Evolutionary conservation across 2,797 vertebrate genomes (phyloP).

Genomic region (Dermochelys coriacea): DNA sequence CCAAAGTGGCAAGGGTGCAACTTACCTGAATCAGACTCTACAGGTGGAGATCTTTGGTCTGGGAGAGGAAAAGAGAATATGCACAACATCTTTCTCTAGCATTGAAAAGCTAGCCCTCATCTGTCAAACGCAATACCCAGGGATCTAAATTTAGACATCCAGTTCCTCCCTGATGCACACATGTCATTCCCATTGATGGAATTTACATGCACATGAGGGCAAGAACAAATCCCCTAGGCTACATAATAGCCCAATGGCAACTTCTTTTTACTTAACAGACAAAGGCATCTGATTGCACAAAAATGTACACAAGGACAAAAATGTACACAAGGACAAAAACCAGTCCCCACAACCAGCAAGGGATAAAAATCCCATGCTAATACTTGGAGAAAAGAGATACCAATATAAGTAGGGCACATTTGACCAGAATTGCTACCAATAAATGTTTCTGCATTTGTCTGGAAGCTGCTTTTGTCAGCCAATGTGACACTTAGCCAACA

Average conservation of each 20-base stretch:
- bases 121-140: background rate
- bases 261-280: background rate
- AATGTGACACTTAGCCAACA: too few relatives aligned
- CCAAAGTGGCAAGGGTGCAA: background rate
- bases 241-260: background rate
- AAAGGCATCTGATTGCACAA: background rate
- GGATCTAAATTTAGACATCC: background rate
- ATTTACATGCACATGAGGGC: background rate
- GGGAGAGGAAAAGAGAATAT: background rate
- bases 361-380: background rate
- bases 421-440: background rate
- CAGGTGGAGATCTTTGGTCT: background rate
- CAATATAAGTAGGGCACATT: background rate
- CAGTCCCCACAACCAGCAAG: background rate
- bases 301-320: background rate
- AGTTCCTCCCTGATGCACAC: background rate
- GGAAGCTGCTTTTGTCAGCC: background rate
- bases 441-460: background rate
- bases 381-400: background rate
- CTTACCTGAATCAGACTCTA: background rate
- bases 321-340: background rate
- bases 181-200: fast-evolving
- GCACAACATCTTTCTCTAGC: background rate
- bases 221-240: background rate
- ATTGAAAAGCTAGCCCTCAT: fast-evolving